A percentile compares a stretch with the other conserved stretches of the same genome.
phyloP scores from a whole-genome alignment of 2,888 invertebrate species.

The Furcula furcula region DNA sequence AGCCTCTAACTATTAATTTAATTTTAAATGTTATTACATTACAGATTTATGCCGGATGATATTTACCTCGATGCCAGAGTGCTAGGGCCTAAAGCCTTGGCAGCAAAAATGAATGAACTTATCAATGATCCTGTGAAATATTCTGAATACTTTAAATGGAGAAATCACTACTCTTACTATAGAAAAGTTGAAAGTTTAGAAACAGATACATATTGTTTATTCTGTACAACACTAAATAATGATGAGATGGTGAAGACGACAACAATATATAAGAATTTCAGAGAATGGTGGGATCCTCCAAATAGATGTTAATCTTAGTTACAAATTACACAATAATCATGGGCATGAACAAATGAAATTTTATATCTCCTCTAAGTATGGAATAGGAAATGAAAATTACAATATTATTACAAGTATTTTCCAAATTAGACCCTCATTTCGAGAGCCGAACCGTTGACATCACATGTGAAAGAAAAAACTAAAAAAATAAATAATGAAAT shows the following conservation, averaged over 20 bases:
- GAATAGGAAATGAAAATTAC: too few species aligned
- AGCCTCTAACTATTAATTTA: background rate
- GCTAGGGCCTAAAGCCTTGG: constrained; percentile 20
- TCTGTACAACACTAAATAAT: constrained; percentile 35
- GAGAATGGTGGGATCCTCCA: constrained; percentile 20
- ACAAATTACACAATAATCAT: too few species aligned
- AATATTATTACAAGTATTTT: too few species aligned
- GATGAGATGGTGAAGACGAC: constrained; percentile 18
- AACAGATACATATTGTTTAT: constrained; percentile 34
- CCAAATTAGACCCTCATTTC: too few species aligned
- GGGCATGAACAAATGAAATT: too few species aligned
- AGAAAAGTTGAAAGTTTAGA: constrained; percentile 19
- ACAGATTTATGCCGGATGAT: constrained; percentile 42
- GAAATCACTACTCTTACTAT: constrained; percentile 40
- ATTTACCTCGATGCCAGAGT: constrained; percentile 38
- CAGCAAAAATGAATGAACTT: constrained; percentile 30
- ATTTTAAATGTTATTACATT: constrained; percentile 3
- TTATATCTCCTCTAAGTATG: too few species aligned
- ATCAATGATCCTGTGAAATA: constrained; percentile 34
- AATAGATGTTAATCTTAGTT: constrained; percentile 14
- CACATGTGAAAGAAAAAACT: too few species aligned
- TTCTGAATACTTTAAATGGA: constrained; percentile 41
- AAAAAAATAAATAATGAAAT: too few species aligned
- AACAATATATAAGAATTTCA: constrained; percentile 25
- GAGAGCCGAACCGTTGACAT: too few species aligned